A percentile compares a stretch with the other conserved stretches of the same genome.
These are phyloP conservation scores for Chaenocephalus aceratus DNA, from an alignment of 2,113 vertebrate species.

Conservation along the genomic window DNA sequence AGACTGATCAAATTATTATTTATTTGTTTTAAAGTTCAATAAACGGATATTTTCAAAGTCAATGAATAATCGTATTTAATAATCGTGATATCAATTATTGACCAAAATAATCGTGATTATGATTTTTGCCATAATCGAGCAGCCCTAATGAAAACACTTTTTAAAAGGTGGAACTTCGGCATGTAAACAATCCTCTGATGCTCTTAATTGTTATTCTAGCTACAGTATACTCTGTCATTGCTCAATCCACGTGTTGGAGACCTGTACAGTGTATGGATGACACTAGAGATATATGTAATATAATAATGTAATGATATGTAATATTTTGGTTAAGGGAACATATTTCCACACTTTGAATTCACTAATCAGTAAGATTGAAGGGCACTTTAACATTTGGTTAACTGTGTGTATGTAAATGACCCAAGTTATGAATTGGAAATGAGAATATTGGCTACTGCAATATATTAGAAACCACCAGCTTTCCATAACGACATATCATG, in stretches of 20 bases:
- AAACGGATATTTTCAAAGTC: too few species aligned
- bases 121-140: too few species aligned
- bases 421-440: constrained; percentile 13
- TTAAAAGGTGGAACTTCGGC: neutral
- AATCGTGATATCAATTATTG: too few species aligned
- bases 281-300: neutral
- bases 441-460: neutral
- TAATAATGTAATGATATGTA: neutral
- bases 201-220: constrained; percentile 5
- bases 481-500: constrained; percentile 26
- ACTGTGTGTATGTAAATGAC: constrained; percentile 10
- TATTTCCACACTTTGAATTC: neutral
- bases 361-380: neutral
- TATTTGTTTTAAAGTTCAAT: too few species aligned
- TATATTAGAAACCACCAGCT: constrained; percentile 10
- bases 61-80: too few species aligned
- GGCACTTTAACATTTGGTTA: neutral
- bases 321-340: neutral
- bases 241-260: neutral
- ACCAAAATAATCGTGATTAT: too few species aligned
- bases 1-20: too few species aligned
- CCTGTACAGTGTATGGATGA: neutral
- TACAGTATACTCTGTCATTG: neutral
- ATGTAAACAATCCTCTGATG: neutral
- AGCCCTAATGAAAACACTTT: too few species aligned